Evolutionary conservation across 2,888 invertebrate genomes (phyloP).

Genomic region (Therioaphis trifolii): DNA sequence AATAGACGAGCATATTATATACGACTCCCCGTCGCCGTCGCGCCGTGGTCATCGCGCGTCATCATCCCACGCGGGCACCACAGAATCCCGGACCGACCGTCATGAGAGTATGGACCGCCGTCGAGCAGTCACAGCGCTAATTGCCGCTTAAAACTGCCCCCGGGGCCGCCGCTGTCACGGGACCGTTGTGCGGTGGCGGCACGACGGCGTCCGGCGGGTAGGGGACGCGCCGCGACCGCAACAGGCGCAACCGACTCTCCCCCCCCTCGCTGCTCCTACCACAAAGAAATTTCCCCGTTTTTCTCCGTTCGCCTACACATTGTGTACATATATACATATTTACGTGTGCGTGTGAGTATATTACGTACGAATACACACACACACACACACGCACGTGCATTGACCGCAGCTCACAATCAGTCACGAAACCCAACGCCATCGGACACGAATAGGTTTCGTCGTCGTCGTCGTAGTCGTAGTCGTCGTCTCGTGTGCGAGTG

Average conservation of each 20-base stretch:
- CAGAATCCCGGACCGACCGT: conserved; percentile 23
- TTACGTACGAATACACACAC: not conserved
- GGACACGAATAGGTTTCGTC: conserved; percentile 2
- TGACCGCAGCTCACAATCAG: conserved; percentile 33
- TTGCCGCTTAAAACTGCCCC: conserved; percentile 45
- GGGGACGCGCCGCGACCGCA: conserved; percentile 29
- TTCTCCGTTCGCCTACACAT: not conserved
- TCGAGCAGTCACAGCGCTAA: conserved; percentile 18
- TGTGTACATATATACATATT: not conserved
- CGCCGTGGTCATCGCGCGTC: not conserved
- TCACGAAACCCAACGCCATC: conserved; percentile 39
- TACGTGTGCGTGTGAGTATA: too few relatives aligned
- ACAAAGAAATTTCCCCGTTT: conserved; percentile 17
- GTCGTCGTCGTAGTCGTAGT: not conserved
- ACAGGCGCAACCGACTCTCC: conserved; percentile 23
- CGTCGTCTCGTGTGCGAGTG: not conserved
- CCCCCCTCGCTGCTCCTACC: not conserved
- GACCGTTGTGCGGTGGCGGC: not conserved
- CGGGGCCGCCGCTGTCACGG: conserved; percentile 6
- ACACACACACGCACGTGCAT: conserved; percentile 11
- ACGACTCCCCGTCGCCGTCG: too few relatives aligned
- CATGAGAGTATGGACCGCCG: not conserved
- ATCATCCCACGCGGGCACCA: not conserved
- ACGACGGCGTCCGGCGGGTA: not conserved
- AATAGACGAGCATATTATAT: too few relatives aligned